phyloP scores from a whole-genome alignment of 2,888 invertebrate species.

The Girardia tigrina region DNA sequence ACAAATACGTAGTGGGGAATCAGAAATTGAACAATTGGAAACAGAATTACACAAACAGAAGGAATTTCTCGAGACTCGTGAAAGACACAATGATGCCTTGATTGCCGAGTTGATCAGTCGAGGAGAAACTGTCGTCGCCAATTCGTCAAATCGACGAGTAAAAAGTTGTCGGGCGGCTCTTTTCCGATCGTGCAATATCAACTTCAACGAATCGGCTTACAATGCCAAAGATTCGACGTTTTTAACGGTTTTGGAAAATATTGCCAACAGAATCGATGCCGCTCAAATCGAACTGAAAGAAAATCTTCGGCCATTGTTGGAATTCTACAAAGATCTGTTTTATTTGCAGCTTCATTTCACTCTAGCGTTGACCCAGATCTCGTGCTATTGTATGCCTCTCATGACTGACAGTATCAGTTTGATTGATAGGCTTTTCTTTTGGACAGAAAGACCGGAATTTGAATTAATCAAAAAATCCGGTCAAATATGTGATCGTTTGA shows the following conservation, averaged over 20 bases:
- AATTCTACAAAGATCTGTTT: conserved; percentile 31
- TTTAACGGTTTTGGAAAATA: neutral
- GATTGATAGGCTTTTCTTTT: conserved; percentile 33
- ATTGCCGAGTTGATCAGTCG: neutral
- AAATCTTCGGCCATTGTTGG: conserved; percentile 29
- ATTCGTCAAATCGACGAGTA: neutral
- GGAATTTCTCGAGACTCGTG: neutral
- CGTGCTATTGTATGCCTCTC: conserved; percentile 27
- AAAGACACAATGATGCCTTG: conserved; percentile 10
- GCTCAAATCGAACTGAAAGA: conserved; percentile 19
- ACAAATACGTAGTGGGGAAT: neutral
- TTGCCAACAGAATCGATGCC: neutral
- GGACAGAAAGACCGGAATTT: conserved; percentile 30
- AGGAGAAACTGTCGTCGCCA: neutral
- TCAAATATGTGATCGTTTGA: conserved; percentile 28
- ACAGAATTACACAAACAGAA: neutral
- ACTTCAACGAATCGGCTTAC: neutral
- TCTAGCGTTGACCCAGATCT: conserved; percentile 16
- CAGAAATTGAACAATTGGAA: conserved; percentile 25
- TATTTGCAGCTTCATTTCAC: conserved; percentile 32
- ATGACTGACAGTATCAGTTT: conserved; percentile 29
- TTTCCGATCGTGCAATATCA: neutral
- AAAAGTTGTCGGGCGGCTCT: neutral
- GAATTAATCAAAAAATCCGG: conserved; percentile 26
- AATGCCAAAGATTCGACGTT: neutral